A percentile compares a stretch with the other conserved stretches of the same genome.
These are phyloP conservation scores for Hirundo rustica DNA, from an alignment of 2,797 vertebrate genomes.

Conservation along the genomic window DNA sequence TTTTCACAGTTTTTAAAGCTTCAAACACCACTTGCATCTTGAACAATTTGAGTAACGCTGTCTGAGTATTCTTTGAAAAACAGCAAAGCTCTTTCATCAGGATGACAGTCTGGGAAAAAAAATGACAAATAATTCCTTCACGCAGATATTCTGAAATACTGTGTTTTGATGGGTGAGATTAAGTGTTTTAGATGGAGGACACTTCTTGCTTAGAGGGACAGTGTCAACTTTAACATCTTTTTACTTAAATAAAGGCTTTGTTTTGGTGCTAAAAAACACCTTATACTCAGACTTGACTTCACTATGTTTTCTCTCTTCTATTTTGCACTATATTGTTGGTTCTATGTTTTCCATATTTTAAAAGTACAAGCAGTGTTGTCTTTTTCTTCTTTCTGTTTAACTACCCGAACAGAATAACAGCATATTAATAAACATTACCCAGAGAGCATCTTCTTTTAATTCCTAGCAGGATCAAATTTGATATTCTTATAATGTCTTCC, in stretches of 20 bases:
- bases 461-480: background rate
- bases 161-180: slow-evolving; percentile 37
- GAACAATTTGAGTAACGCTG: slow-evolving; percentile 5
- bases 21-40: background rate
- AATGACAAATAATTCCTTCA: slow-evolving; percentile 15
- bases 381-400: background rate
- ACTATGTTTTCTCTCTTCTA: background rate
- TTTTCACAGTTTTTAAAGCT: slow-evolving; percentile 5
- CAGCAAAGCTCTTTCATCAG: slow-evolving; percentile 38
- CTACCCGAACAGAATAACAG: background rate
- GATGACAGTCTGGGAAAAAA: slow-evolving; percentile 42
- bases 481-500: background rate
- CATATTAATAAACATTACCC: background rate
- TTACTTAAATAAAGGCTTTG: background rate
- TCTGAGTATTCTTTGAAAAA: slow-evolving; percentile 29
- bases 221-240: slow-evolving; percentile 27
- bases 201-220: slow-evolving; percentile 60
- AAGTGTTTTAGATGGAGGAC: slow-evolving; percentile 45
- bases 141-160: slow-evolving; percentile 23
- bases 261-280: background rate
- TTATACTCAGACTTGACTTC: background rate
- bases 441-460: background rate
- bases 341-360: background rate
- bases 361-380: background rate
- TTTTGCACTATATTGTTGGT: background rate